Evolutionary conservation across 2,888 invertebrate species (phyloP), one percentile per base, ranked within the genome.

Genomic region (Alitta virens): DNA sequence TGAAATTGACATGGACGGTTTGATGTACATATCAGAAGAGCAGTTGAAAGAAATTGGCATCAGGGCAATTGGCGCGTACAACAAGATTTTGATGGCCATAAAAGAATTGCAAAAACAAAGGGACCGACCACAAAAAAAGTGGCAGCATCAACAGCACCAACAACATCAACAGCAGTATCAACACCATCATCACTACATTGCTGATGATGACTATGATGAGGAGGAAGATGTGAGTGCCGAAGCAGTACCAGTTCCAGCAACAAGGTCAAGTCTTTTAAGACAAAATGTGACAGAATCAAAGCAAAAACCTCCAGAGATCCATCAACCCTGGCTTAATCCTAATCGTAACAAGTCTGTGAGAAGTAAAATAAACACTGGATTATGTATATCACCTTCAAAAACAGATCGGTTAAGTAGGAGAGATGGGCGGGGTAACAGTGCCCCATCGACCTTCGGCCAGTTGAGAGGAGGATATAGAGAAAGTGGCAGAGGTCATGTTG

Each of bases 31-130:
- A 60, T 71, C 74, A 49, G 70, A 72, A 18, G 61, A 69, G 14
- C 71, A 74, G 38, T 66, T 78, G 14, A 66, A 55, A 50, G 70
- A 72, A 23, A 76, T 78, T 73, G 77, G 77, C 5, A 68, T 78
- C 3, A 68, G 66, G 38, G 73, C 72, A 12, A 58, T 76, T 16
- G 77, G 77, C 16, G 71, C 76, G 18, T 66, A 75, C 50, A 75
- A 74, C 61, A 77, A 71, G 63, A 72, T 78, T 56, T 63, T 77
- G 24, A 65, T 69, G 51, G 75, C 75, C 23, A 72, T 78, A 24
- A 62, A 68, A 52, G 68, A 72, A 46, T 46, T 75, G 25, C 69
- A 65, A 38, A 24, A 26, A 2, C 5, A 55, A 1, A 55, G 23
- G n/a, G 46, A 46, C 7, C 18, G n/a, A 21, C 18, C n/a, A 5